phyloP scores from a whole-genome alignment of 2,113 vertebrate genomes.

The Formicarius rufipectus region DNA sequence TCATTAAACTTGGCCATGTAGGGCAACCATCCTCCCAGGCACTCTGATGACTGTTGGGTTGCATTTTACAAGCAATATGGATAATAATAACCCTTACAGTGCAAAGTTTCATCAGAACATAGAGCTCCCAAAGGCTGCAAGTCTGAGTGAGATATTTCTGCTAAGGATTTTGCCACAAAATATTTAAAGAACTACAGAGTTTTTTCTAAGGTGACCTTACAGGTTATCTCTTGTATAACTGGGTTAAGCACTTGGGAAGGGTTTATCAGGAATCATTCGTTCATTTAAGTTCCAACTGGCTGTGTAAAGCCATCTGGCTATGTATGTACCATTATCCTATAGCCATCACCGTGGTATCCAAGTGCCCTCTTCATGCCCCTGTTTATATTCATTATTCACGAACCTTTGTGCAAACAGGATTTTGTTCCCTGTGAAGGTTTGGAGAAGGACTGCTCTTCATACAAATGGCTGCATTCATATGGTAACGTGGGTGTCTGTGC shows the following conservation, averaged over 20 bases:
- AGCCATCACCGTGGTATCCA: background rate
- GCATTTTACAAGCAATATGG: background rate
- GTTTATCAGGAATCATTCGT: background rate
- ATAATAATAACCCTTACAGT: background rate
- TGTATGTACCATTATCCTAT: background rate
- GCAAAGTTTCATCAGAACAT: background rate
- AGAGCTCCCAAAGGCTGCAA: background rate
- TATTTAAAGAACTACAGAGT: background rate
- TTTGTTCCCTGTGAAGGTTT: background rate
- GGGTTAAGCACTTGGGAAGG: background rate
- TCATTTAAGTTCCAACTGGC: background rate
- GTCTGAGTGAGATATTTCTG: background rate
- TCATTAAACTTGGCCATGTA: background rate
- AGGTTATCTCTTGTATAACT: background rate
- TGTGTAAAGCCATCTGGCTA: background rate
- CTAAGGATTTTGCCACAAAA: background rate
- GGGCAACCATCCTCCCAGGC: background rate
- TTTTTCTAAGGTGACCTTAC: background rate
- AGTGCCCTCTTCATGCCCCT: background rate
- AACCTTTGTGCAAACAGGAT: background rate
- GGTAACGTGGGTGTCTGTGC: background rate
- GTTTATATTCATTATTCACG: background rate
- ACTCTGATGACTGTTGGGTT: background rate
- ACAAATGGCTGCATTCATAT: background rate
- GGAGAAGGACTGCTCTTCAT: background rate